These are phyloP conservation scores for Drosophila sproati DNA, from an alignment of 1,140 invertebrate species.

Conservation along the genomic window DNA sequence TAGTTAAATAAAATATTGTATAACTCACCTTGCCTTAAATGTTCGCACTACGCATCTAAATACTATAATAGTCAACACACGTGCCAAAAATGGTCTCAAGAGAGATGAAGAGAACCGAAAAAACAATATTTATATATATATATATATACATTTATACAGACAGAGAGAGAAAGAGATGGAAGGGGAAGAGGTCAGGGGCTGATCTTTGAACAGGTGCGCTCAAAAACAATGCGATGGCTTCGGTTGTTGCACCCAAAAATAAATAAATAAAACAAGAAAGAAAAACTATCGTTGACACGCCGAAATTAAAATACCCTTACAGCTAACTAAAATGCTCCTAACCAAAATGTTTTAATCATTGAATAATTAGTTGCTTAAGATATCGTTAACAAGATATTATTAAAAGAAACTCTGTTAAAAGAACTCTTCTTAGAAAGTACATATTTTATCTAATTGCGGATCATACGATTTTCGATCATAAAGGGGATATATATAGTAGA, in stretches of 20 bases:
- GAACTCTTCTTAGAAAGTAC: too few relatives aligned
- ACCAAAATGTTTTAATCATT: too few relatives aligned
- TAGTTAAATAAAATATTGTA: slow-evolving; percentile 14
- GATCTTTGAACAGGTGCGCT: slow-evolving; percentile 50
- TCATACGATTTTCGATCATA: too few relatives aligned
- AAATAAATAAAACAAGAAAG: slow-evolving; percentile 1
- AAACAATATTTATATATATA: too few relatives aligned
- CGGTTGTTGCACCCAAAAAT: slow-evolving; percentile 52
- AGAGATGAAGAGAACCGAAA: background rate
- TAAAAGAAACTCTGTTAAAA: too few relatives aligned
- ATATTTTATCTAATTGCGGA: too few relatives aligned
- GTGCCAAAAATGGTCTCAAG: slow-evolving; percentile 5
- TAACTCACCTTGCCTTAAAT: slow-evolving; percentile 31
- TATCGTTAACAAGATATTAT: too few relatives aligned
- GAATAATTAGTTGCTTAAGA: too few relatives aligned
- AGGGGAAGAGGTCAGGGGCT: background rate
- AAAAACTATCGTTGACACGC: slow-evolving; percentile 1
- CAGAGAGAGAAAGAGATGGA: background rate
- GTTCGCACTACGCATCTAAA: slow-evolving; percentile 10
- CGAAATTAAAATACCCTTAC: background rate
- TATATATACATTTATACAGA: background rate
- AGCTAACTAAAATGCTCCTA: too few relatives aligned
- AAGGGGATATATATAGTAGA: too few relatives aligned
- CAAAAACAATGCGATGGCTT: slow-evolving; percentile 9
- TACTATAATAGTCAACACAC: slow-evolving; percentile 1